Evolutionary conservation across 2,888 invertebrate species (phyloP), one percentile per base, ranked within the genome.

Genomic region (Fragum whitleyi): DNA sequence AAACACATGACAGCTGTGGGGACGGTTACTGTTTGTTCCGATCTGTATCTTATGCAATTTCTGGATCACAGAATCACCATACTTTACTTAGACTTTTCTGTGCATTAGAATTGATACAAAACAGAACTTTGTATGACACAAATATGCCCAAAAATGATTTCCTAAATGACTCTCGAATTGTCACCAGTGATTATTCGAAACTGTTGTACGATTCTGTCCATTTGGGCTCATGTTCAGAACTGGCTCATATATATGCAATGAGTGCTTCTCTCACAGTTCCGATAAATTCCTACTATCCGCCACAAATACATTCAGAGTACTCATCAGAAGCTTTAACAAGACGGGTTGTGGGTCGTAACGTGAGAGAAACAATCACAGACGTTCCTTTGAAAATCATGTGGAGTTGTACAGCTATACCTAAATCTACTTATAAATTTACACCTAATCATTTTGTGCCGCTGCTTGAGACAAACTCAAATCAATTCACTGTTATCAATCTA

Each of bases 261-360:
- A 61, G 61, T 29, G 61, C 61, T 29, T 2, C 61, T 7, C n/a
- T 61, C 11, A 29, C 61, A 28, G 26, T n/a, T 5, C 61, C 28
- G 19, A 29, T 61, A 29, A 11, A 14, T 11, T 61, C 61, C 1
- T 61, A 61, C 29, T 61, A 61, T 29, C 61, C 61, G 2, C 61
- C 61, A 29, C 61, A 61, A 29, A 26, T 61, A 28, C 16, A 61
- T 29, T 61, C 61, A 1, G 61, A 29, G 9, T 61, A 29, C 19
- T 29, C 61, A 28, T 61, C 61, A 19, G 67, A 67, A 39, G 39
- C 42, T 21, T 67, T 67, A 23, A 67, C 42, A 11, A 21, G 67
- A 21, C 7, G 1, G 16, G 19, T 67, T 9, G 21, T 39, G 5
- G 67, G 67, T 5, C 16, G 67, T 3, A 67, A 67, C n/a, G 67